These are phyloP conservation scores for Dinomys branickii DNA, from an alignment of 2,113 vertebrate species.

Conservation along the genomic window DNA sequence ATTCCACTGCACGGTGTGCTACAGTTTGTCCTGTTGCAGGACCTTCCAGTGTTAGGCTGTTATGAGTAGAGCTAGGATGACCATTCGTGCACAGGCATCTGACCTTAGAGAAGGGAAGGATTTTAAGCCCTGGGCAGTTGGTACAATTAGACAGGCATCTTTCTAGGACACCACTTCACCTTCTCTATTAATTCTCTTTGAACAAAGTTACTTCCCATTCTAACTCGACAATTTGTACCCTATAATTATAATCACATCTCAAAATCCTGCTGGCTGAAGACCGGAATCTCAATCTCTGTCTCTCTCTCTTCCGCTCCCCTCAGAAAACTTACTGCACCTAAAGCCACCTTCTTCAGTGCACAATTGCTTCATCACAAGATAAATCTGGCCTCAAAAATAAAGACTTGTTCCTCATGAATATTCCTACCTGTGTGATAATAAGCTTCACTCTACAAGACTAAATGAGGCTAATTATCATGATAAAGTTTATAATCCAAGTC, in stretches of 20 bases:
- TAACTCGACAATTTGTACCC: slow-evolving; percentile 5
- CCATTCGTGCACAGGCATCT: not conserved
- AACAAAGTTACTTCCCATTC: not conserved
- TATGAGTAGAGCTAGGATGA: not conserved
- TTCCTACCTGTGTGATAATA: not conserved
- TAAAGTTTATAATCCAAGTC: not conserved
- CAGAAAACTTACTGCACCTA: not conserved
- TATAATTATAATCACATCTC: slow-evolving; percentile 58
- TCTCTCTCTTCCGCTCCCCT: not conserved
- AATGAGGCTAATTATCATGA: not conserved
- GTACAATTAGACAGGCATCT: not conserved
- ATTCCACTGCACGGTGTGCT: not conserved
- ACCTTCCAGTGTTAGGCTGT: not conserved
- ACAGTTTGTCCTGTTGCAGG: not conserved
- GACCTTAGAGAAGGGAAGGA: not conserved
- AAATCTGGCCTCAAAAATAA: slow-evolving; percentile 39
- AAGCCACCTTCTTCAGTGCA: slow-evolving; percentile 32
- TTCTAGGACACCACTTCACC: not conserved
- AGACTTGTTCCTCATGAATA: not conserved
- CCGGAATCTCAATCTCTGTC: not conserved
- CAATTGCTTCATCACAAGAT: slow-evolving; percentile 29
- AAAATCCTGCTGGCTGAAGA: slow-evolving; percentile 26
- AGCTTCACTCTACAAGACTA: slow-evolving; percentile 5
- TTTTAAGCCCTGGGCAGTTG: not conserved
- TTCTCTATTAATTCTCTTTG: slow-evolving; percentile 41